These are phyloP conservation scores for human DNA, from an alignment of 2,113 vertebrate genomes.

Conservation along the genomic window DNA sequence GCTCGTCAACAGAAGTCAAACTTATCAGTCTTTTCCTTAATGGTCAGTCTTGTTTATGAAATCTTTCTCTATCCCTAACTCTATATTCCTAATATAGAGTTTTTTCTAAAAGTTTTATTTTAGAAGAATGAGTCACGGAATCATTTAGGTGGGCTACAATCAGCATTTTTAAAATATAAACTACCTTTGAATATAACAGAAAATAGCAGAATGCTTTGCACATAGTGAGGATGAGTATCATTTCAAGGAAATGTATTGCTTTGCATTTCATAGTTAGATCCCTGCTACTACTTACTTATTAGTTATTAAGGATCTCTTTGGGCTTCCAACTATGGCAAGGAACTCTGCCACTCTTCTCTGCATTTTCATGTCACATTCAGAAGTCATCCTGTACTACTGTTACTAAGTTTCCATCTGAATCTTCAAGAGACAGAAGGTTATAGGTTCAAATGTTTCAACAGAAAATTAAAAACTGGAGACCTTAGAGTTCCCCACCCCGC, in stretches of 20 bases:
- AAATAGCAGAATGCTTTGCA: slow-evolving; percentile 2
- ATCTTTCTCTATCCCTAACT: not conserved
- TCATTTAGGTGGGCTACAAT: slow-evolving; percentile 15
- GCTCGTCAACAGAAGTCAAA: not conserved
- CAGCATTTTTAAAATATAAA: slow-evolving; percentile 28
- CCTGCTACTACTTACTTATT: not conserved
- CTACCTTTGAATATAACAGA: not conserved
- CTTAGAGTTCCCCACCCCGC: not conserved
- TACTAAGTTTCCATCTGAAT: not conserved
- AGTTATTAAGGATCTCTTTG: not conserved
- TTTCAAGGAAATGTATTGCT: not conserved
- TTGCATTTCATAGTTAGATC: not conserved
- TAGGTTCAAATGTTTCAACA: not conserved
- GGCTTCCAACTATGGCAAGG: not conserved
- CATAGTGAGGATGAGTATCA: not conserved
- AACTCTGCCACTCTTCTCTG: not conserved
- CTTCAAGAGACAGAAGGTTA: not conserved
- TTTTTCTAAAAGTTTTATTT: not conserved
- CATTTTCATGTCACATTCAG: not conserved
- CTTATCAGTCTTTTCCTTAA: not conserved
- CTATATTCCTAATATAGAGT: not conserved
- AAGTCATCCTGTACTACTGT: not conserved
- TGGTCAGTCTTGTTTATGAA: not conserved
- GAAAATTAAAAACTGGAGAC: not conserved
- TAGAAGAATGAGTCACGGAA: slow-evolving; percentile 28